Base-by-base conservation (phyloP, 2,113 vertebrate species). In the Saccopteryx bilineata region DNA sequence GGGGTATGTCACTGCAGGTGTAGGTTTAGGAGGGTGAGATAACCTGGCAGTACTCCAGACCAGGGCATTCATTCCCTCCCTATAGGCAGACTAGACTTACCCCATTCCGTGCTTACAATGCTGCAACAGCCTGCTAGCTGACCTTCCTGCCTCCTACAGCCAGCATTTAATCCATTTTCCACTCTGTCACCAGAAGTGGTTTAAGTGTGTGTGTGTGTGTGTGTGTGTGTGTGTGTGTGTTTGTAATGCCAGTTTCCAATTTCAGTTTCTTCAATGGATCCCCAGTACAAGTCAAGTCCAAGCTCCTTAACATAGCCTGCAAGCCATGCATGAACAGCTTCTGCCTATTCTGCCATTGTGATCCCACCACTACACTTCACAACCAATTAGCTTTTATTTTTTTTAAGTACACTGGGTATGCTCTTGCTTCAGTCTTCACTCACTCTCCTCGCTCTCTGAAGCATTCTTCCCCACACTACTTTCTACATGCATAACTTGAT, bases 361-460 rank as follows among this genome's bases (percentile, higher is more conserved):
- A 72, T 15, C 19, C 9, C 50, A 24, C 19, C n/a, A 4, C 17
- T 14, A 7, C 2, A 0, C 15, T n/a, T 5, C 18, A 24, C 48
- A 78, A 5, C 1, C 46, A 69, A 31, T 15, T 11, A 5, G 17
- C 46, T 28, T 60, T 69, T 19, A 56, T 2, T 54, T 60, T 60
- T 58, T 28, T 90, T 21, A 18, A 81, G 48, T 11, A 50, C 79
- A 24, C 68, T n/a, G 19, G 0, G 2, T 8, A 7, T 33, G 56
- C 12, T 68, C 46, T 63, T 39, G 19, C 39, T 23, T 66, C 5
- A 26, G 18, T 33, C 74, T 85, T 72, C 10, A 1, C 14, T 15
- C 18, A 58, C 46, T 12, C 26, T 80, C 58, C n/a, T 66, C 50
- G 50, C 39, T 48, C 28, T 17, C 39, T 66, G 24, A 50, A 39